Evolutionary conservation across 1,140 invertebrate species (phyloP), one percentile per base, ranked within the genome.

Genomic region (Papilio xuthus): DNA sequence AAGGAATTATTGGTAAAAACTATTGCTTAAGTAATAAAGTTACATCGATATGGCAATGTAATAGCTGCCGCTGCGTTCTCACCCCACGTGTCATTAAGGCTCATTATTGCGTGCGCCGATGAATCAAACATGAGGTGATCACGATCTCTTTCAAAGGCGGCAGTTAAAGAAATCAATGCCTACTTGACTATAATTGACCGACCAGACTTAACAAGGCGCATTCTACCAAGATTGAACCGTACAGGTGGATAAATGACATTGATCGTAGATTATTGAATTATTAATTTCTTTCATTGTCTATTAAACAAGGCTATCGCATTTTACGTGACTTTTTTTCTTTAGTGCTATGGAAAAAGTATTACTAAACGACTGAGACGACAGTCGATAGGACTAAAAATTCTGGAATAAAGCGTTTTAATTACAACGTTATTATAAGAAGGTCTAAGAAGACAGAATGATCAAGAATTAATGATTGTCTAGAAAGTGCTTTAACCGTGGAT

Each of bases 81-180:
- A 81, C 75, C 83, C 82, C 78, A 77, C 56, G 69, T 82, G 82
- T 86, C 79, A 89, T 90, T 89, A 89, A 83, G 75, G 82, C 28
- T 85, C 83, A 90, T 89, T 89, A 89, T 90, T 84, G 83, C 83
- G 73, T 80, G 80, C 83, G 77, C 84, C 82, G 12, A 78, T 89
- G 88, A 88, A 91, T 90, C 81, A 89, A 83, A 88, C 85, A 90
- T 90, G 88, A 89, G 85, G 79, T 37, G 85, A 88, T 87, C 83
- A 84, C 84, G 85, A 89, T 86, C 84, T 83, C 79, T 74, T 73
- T 44, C 76, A 70, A 79, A 83, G 80, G 83, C 82, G 80, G 84
- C 83, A 60, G 83, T 86, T 85, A 89, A 80, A 80, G 82, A 89
- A 88, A 87, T 89, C 79, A 82, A 79, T 79, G 83, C 82, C 82